Conservation (phyloP, 2,797 vertebrate genomes). For the Sebastes matsubarae region DNA sequence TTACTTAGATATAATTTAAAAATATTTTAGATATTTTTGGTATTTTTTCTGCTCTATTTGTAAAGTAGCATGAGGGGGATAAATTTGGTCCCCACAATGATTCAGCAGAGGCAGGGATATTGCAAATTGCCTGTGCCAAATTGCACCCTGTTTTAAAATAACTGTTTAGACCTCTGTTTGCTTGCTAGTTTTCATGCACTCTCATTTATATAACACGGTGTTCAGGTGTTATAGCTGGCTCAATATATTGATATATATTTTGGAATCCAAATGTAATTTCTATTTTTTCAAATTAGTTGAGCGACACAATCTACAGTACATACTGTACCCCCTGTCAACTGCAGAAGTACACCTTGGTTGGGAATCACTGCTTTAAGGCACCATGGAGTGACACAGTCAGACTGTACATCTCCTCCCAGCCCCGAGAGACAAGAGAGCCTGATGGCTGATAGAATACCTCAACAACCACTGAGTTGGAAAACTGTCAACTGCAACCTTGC, state of each 20-base stretch:
- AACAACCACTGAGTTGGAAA: slow-evolving; percentile 35
- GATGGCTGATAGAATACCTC: slow-evolving; percentile 37
- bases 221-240: background rate
- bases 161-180: background rate
- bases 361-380: background rate
- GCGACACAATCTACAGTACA: background rate
- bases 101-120: no score
- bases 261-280: background rate
- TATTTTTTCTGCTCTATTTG: no score
- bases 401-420: background rate
- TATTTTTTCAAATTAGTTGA: background rate
- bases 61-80: no score
- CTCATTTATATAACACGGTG: background rate
- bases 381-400: slow-evolving; percentile 1
- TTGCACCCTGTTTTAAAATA: no score
- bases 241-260: background rate
- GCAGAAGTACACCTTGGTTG: background rate
- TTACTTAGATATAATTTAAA: no score
- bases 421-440: background rate
- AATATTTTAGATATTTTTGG: no score
- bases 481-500: slow-evolving; percentile 18
- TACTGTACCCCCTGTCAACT: background rate
- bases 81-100: no score
- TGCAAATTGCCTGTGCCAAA: no score
- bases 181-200: background rate